Percentiles rank a stretch among this genome's conserved stretches.
These are phyloP conservation scores for Stichopus chloronotus DNA, from an alignment of 35 echinoderm and acorn worm genomes.

Conservation along the genomic window DNA sequence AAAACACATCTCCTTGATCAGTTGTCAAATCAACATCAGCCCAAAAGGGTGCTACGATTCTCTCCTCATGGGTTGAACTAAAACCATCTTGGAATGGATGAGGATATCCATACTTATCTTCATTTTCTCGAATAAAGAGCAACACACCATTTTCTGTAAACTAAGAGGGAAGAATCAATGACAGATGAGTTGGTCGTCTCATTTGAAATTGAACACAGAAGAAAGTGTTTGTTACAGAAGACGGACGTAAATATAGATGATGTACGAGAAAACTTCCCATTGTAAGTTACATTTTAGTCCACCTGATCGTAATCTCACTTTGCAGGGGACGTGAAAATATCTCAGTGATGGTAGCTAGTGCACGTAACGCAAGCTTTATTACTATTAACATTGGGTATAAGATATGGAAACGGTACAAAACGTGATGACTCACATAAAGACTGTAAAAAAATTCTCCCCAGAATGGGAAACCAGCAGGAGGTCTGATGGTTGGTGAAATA, in stretches of 20 bases:
- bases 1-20: constrained; percentile 79
- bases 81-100: constrained; percentile 78
- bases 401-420: too few relatives aligned
- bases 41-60: constrained; percentile 86
- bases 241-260: too few relatives aligned
- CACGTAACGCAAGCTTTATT: too few relatives aligned
- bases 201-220: neutral
- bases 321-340: too few relatives aligned
- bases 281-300: too few relatives aligned
- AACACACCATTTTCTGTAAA: constrained; percentile 89
- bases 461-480: constrained; percentile 74
- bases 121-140: constrained; percentile 81
- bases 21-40: constrained; percentile 80
- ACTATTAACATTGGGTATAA: too few relatives aligned
- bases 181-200: neutral
- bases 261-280: too few relatives aligned
- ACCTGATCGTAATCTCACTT: too few relatives aligned
- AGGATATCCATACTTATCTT: constrained; percentile 80
- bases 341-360: too few relatives aligned
- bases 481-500: constrained; percentile 66
- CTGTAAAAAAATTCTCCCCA: constrained; percentile 69
- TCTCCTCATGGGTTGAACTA: constrained; percentile 8
- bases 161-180: constrained; percentile 45
- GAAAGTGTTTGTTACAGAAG: neutral
- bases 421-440: constrained; percentile 68